These are phyloP conservation scores for Phaenicophaeus curvirostris DNA, from an alignment of 2,797 vertebrate genomes.

Conservation along the genomic window DNA sequence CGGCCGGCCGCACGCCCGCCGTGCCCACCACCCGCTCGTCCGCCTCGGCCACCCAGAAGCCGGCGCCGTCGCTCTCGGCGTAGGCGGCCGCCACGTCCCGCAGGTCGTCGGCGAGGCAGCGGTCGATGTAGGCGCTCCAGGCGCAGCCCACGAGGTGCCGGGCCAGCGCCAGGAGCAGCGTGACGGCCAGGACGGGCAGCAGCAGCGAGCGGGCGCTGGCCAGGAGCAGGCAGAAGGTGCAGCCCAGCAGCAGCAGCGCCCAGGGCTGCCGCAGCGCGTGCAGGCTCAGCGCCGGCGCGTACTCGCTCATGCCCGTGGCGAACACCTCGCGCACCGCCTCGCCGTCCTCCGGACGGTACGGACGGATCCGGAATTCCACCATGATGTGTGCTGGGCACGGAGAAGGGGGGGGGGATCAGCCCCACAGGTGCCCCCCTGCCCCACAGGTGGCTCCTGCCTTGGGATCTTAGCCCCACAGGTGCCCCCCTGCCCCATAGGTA, in stretches of 20 bases:
- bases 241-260: slow-evolving; percentile 78
- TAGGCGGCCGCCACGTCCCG: background rate
- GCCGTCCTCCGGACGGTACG: background rate
- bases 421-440: too few species aligned
- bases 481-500: too few species aligned
- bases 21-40: slow-evolving; percentile 78
- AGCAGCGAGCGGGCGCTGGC: slow-evolving; percentile 80
- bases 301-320: slow-evolving; percentile 35
- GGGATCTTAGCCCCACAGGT: too few species aligned
- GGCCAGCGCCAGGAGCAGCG: slow-evolving; percentile 76
- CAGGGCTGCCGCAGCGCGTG: slow-evolving; percentile 48
- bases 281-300: background rate
- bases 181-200: slow-evolving; percentile 77
- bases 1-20: slow-evolving; percentile 69
- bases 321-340: slow-evolving; percentile 17
- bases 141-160: slow-evolving; percentile 70
- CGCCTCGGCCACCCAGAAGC: slow-evolving; percentile 84
- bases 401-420: background rate
- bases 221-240: slow-evolving; percentile 77
- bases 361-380: background rate
- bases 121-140: slow-evolving; percentile 77
- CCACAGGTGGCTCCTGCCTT: too few species aligned
- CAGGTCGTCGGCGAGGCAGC: slow-evolving; percentile 73
- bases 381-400: background rate
- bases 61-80: slow-evolving; percentile 54